Evolutionary conservation across 2,797 vertebrate species (phyloP).

Genomic region (Mallotus villosus): DNA sequence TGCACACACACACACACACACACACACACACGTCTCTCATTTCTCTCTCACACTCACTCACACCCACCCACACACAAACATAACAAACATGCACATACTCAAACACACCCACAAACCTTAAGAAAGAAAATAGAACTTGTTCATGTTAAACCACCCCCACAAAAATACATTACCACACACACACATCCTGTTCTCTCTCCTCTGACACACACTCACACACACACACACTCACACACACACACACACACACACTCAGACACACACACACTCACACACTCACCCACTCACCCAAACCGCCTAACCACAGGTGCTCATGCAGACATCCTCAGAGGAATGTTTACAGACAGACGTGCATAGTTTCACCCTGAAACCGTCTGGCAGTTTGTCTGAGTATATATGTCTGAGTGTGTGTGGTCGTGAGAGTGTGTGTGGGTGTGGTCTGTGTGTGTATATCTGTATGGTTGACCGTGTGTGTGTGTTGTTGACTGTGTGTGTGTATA

Average conservation of each 20-base stretch:
- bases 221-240: not conserved
- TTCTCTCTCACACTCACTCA: constrained; percentile 4
- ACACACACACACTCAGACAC: not conserved
- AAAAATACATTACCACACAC: not conserved
- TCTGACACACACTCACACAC: not conserved
- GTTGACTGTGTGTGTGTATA: too few relatives aligned
- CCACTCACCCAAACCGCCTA: constrained; percentile 16
- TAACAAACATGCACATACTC: too few relatives aligned
- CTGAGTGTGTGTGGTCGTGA: too few relatives aligned
- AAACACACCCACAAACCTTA: not conserved
- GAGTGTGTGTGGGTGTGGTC: too few relatives aligned
- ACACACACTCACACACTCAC: constrained; percentile 8
- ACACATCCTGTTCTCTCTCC: not conserved
- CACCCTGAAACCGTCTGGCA: not conserved
- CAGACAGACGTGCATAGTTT: not conserved
- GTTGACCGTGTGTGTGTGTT: too few relatives aligned
- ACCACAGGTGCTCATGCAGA: not conserved
- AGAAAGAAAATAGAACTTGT: too few relatives aligned
- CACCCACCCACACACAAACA: too few relatives aligned
- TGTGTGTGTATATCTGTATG: too few relatives aligned
- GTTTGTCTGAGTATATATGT: too few relatives aligned
- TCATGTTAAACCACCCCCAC: too few relatives aligned
- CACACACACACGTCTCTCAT: constrained; percentile 1
- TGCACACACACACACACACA: not conserved
- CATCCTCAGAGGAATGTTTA: not conserved